These are phyloP conservation scores for Chionoecetes opilio DNA, from an alignment of 1,140 invertebrate genomes.

Conservation along the genomic window DNA sequence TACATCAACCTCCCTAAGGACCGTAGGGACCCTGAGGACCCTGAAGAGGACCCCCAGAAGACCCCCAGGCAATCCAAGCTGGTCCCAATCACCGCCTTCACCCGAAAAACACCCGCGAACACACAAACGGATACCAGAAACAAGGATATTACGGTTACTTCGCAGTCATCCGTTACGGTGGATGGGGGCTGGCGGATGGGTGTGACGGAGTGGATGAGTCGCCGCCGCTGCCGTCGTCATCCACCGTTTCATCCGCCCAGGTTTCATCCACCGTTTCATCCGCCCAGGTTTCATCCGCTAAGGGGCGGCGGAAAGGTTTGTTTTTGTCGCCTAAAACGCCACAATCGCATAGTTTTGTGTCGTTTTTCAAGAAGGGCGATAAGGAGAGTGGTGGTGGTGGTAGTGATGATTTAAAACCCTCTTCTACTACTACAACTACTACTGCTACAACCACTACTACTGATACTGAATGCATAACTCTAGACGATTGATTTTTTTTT, in stretches of 20 bases:
- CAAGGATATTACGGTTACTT: too few species aligned
- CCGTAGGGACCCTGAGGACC: neutral
- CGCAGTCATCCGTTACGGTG: too few species aligned
- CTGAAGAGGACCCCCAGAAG: neutral
- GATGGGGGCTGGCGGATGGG: too few species aligned
- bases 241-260: neutral
- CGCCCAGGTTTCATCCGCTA: neutral
- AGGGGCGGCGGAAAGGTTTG: neutral
- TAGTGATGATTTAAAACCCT: neutral
- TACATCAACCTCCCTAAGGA: slow-evolving; percentile 66
- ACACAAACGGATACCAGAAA: too few species aligned
- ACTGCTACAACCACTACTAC: too few species aligned
- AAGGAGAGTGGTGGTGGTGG: neutral
- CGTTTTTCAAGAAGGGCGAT: neutral
- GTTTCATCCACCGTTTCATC: neutral
- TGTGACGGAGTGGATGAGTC: too few species aligned
- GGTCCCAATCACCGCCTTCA: neutral
- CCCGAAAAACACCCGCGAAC: neutral
- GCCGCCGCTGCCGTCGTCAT: too few species aligned
- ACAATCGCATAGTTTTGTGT: neutral
- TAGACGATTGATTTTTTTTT: neutral
- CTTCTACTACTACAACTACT: too few species aligned
- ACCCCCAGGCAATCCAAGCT: neutral
- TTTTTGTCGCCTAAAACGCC: neutral
- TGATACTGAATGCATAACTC: neutral